phyloP scores from a whole-genome alignment of 2,113 vertebrate genomes.

The Brienomyrus longianalis region DNA sequence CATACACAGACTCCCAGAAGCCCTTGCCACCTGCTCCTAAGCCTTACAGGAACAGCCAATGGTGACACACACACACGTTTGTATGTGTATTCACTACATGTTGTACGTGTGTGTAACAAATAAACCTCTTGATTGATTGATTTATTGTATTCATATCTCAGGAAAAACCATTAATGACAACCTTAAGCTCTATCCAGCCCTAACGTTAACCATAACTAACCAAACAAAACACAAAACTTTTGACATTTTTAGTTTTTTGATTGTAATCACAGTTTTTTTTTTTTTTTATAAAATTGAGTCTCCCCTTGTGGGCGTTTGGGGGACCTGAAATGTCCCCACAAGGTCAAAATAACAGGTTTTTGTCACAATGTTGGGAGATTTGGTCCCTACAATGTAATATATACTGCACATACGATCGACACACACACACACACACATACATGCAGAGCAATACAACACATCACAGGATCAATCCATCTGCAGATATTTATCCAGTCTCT shows the following conservation, averaged over 20 bases:
- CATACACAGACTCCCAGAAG: background rate
- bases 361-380: no score
- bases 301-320: no score
- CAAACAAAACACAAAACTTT: no score
- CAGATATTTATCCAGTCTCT: background rate
- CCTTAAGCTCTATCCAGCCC: background rate
- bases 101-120: no score
- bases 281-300: no score
- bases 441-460: background rate
- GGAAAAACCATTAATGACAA: background rate
- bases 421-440: background rate
- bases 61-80: background rate
- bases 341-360: no score
- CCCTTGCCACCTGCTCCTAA: background rate
- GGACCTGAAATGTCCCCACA: no score
- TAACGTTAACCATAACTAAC: no score
- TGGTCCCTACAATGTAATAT: no score
- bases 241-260: no score
- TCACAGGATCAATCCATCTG: background rate
- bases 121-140: no score
- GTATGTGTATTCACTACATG: background rate
- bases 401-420: background rate
- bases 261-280: no score
- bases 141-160: background rate
- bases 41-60: background rate